Conservation (phyloP, 2,797 vertebrate species). For the Ambastaia sidthimunki region DNA sequence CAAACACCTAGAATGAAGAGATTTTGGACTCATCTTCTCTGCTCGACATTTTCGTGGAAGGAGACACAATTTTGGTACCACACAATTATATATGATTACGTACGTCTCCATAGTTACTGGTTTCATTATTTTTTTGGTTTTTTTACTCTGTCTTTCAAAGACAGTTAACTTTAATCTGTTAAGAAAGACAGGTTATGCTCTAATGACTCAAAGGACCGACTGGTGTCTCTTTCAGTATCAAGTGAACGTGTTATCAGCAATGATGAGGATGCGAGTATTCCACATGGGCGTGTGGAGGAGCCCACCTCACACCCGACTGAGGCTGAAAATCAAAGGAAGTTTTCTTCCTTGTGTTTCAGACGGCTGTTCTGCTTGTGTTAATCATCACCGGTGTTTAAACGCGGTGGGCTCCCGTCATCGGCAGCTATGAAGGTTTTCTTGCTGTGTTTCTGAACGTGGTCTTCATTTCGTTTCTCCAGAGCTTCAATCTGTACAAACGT, state of each 20-base stretch:
- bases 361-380: constrained; percentile 43
- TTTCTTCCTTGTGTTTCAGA: constrained; percentile 14
- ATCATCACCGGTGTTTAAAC: constrained; percentile 68
- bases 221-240: neutral
- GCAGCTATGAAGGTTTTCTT: constrained; percentile 80
- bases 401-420: constrained; percentile 79
- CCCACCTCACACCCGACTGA: constrained; percentile 5
- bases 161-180: too few species aligned
- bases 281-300: neutral
- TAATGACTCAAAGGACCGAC: constrained; percentile 16
- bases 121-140: neutral
- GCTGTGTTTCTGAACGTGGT: constrained; percentile 87
- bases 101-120: neutral
- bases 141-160: constrained; percentile 27
- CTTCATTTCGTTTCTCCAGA: constrained; percentile 94
- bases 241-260: constrained; percentile 25
- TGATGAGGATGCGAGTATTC: neutral
- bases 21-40: neutral
- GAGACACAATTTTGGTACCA: constrained; percentile 8
- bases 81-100: constrained; percentile 22
- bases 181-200: constrained; percentile 7
- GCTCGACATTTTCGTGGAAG: neutral
- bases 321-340: constrained; percentile 7
- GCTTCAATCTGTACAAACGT: constrained; percentile 83
- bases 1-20: constrained; percentile 12